Conservation (phyloP, 2,888 invertebrate genomes). For the Neocrepidodera transversa region DNA sequence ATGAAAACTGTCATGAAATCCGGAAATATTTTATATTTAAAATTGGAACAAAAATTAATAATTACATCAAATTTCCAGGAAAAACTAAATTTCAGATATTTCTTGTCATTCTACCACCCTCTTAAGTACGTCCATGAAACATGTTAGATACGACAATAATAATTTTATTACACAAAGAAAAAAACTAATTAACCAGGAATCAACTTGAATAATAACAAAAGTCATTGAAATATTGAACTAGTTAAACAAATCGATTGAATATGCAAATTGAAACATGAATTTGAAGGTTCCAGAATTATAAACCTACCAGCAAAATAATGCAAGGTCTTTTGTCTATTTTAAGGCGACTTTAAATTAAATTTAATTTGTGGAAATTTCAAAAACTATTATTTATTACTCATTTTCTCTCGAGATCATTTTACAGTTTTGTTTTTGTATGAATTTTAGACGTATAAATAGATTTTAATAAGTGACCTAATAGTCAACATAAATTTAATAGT, state of each 20-base stretch:
- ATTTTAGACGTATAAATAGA: too few species aligned
- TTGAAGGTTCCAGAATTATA: constrained; percentile 24
- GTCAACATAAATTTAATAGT: too few species aligned
- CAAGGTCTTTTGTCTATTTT: constrained; percentile 33
- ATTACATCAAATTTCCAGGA: too few species aligned
- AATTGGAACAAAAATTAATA: too few species aligned
- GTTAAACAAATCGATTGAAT: constrained; percentile 25
- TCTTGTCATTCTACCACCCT: too few species aligned
- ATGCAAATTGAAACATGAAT: constrained; percentile 32
- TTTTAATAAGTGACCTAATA: too few species aligned
- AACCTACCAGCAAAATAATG: constrained; percentile 4
- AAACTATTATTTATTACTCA: constrained; percentile 20
- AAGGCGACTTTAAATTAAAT: constrained; percentile 28
- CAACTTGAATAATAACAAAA: constrained; percentile 9
- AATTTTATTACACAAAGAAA: not conserved
- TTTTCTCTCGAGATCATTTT: constrained; percentile 3
- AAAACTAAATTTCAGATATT: too few species aligned
- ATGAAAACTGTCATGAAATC: too few species aligned
- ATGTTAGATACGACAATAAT: too few species aligned
- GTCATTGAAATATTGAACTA: constrained; percentile 27
- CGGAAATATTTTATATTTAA: too few species aligned
- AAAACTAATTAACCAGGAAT: constrained; percentile 13
- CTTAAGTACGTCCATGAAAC: too few species aligned
- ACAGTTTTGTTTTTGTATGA: constrained; percentile 7
- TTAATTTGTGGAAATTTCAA: constrained; percentile 25